These are phyloP conservation scores for Hephaestus fuliginosus DNA, from an alignment of 2,797 vertebrate species.

Conservation along the genomic window DNA sequence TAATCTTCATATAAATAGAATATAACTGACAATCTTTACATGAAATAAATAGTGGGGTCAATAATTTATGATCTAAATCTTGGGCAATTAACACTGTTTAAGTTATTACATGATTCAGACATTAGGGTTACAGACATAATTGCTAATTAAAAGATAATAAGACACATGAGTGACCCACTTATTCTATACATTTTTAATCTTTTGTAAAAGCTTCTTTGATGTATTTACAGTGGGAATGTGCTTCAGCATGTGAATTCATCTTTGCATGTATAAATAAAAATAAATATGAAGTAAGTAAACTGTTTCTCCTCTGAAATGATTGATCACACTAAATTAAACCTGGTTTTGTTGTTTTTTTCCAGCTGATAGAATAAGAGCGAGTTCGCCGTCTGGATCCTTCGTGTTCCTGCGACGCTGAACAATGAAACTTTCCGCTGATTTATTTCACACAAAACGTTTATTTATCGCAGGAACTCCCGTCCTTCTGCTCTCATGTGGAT, in stretches of 20 bases:
- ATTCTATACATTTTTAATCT: neutral
- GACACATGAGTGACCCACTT: neutral
- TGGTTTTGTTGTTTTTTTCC: conserved; percentile 39
- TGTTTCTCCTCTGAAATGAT: conserved; percentile 32
- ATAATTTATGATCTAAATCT: neutral
- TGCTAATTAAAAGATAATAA: neutral
- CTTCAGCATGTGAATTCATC: neutral
- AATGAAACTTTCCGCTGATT: conserved; percentile 51
- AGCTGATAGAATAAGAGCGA: conserved; percentile 53
- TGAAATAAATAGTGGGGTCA: neutral
- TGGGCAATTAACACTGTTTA: neutral
- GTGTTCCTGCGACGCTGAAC: conserved; percentile 26
- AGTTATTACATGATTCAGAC: neutral
- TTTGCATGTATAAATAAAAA: conserved; percentile 12
- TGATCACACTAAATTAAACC: conserved; percentile 40
- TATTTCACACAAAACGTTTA: conserved; percentile 58
- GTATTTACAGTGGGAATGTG: neutral
- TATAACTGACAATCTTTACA: no score
- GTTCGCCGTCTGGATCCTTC: conserved; percentile 16
- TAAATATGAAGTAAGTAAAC: neutral
- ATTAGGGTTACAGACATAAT: neutral
- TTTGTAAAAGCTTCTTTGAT: neutral
- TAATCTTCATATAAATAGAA: neutral
- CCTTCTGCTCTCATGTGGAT: conserved; percentile 49
- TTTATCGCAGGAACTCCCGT: conserved; percentile 41